Evolutionary conservation across 2,113 vertebrate species (phyloP), one percentile per base, ranked within the genome.

Genomic region (Gasterosteus aculeatus): DNA sequence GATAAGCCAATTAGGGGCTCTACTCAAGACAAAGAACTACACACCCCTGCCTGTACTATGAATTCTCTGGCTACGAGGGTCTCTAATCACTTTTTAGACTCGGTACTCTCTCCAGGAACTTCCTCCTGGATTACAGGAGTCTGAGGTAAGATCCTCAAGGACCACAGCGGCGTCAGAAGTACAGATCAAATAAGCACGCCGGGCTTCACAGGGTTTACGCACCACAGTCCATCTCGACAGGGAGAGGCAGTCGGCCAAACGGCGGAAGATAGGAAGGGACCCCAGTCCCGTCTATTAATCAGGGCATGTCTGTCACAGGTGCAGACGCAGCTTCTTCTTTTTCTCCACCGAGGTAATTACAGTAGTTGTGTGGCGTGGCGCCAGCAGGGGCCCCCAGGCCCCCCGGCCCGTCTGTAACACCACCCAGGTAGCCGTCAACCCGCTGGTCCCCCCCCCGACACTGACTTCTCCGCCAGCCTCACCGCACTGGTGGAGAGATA

Each of bases 341-440:
- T 0, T 68, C 70, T 77, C 2, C 72, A 61, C 86, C 77, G 61
- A 90, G 90, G 89, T 93, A 94, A 93, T 93, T 93, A 92, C 91
- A 91, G 91, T 91, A 56, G 88, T 86, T 85, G 88, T 87, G 88
- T 88, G 91, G 90, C 82, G 0, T 82, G 81, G 87, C 72, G 91
- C 91, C 92, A 92, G 87, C 84, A 49, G 69, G 81, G 82, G 89
- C 87, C 86, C 78, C 66, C 74, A 91, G 88, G 22, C 22, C 22
- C 22, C 85, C 77, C 83, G 62, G 81, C 84, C 58, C 78, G 81
- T 84, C 84, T 82, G 69, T 75, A 86, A 88, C 88, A 89, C 84
- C 91, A 90, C 92, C 90, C 90, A 92, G 88, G 85, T 90, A 89
- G 89, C 90, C 92, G 91, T 94, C 93, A 94, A 85, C 86, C 92